Evolutionary conservation across 2,888 invertebrate species (phyloP), one percentile per base, ranked within the genome.

Genomic region (Dascillus cervinus): DNA sequence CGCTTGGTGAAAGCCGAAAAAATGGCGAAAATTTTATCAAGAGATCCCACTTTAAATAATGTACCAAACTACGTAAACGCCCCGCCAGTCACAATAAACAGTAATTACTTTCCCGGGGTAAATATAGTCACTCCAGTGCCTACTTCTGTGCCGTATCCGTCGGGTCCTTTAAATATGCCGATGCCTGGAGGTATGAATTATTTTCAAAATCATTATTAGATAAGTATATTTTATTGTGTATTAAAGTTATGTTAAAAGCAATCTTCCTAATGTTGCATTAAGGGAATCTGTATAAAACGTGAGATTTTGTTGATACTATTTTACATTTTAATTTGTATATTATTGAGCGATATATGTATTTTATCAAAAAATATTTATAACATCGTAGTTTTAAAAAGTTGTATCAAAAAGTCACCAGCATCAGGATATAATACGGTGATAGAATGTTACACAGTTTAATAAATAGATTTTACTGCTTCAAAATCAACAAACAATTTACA

Each of bases 1-100:
- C 73, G 92, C 27, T 82, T 88, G 57, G 82, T 95, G 6, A 96
- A 96, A 68, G 81, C 89, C 0, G 96, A 97, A 44, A 95, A 96
- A 69, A 81, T 97, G 80, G 71, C 77, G 26, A 87, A 88, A 54
- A 62, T 88, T 6, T 66, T 85, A 37, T 54, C 60, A 8, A 49
- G 60, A 14, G 58, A 60, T 41, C 53, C 57, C 3, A 38, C 47
- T n/a, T 22, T 56, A n/a, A 55, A 43, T 26, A 48, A 52, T 52
- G 46, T 53, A 29, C 53, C 54, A 3, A 63, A 53, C 45, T 65
- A 66, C 35, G 49, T 60, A 10, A 63, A 65, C 43, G 55, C 62
- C 10, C 64, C 64, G 3, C 62, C 61, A 12, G 47, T 62, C 32
- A 56, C 40, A 32, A 46, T 65, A 11, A 65, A 55, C 43, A 52